Base-by-base conservation (phyloP, 30 jellyfish, hydroid and myxozoan species). In the Turritopsis dohrnii region DNA sequence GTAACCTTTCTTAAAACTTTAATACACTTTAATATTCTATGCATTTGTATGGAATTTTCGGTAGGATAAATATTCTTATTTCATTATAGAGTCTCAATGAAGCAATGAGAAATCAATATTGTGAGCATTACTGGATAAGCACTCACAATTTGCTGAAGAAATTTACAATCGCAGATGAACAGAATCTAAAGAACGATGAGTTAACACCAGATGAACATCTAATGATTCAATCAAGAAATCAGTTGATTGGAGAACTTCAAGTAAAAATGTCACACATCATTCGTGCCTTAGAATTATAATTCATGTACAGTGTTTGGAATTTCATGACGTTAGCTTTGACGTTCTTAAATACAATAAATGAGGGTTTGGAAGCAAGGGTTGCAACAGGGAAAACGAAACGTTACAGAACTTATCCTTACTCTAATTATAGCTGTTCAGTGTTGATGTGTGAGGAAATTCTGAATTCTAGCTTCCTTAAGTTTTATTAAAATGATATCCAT, bases 61-160 rank as follows among this genome's bases (percentile, higher is more conserved):
- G 76, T 1, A 27, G 0, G 16, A n/a, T 9, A 69, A 69, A 69
- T 7, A 9, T n/a, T 0, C 8, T 26, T 66, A 1, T 7, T 66
- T 7, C 17, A 66, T 69, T 69, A 7, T 69, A 69, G 77, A 69
- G 16, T 69, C 19, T 69, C 22, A n/a, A 69, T 27, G 22, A 23
- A 69, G 31, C 30, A 8, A 7, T 69, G 22, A 9, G 22, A 9
- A 21, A 7, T 7, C 28, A 69, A 21, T 19, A n/a, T 7, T 69
- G 77, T 27, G 31, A 23, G 8, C 77, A 69, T 69, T 69, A 69
- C 30, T 69, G 77, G 77, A 69, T 69, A 16, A 69, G 77, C 8
- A 69, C 77, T 16, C 28, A n/a, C 17, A 69, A 69, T 69, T 69
- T 69, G 77, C 19, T 69, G 22, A 69, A 69, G 8, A 69, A 69